A percentile compares a stretch with the other conserved stretches of the same genome.
These are phyloP conservation scores for Gymnocypris eckloni DNA, from an alignment of 2,797 vertebrate species.

Conservation along the genomic window DNA sequence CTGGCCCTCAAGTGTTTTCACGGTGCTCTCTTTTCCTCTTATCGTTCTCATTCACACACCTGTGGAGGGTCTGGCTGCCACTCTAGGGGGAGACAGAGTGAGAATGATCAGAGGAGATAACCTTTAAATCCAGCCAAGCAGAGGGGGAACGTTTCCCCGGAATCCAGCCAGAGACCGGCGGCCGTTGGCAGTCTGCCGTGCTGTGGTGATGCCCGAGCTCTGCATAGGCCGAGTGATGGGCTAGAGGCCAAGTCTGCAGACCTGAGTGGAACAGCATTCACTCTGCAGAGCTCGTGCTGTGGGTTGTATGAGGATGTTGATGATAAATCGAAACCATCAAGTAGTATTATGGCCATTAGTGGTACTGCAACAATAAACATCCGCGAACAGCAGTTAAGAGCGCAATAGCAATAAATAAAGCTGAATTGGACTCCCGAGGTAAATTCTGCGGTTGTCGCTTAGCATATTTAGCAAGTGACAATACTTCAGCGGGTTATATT, in stretches of 20 bases:
- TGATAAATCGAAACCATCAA: slow-evolving; percentile 44
- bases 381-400: slow-evolving; percentile 20
- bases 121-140: slow-evolving; percentile 73
- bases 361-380: slow-evolving; percentile 45
- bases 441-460: background rate
- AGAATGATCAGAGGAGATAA: slow-evolving; percentile 75
- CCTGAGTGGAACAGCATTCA: slow-evolving; percentile 15
- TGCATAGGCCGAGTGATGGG: slow-evolving; percentile 64
- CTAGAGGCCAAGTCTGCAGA: slow-evolving; percentile 62
- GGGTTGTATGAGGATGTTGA: slow-evolving; percentile 29
- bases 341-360: slow-evolving; percentile 40
- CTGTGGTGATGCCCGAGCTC: slow-evolving; percentile 67
- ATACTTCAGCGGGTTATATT: background rate
- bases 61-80: slow-evolving; percentile 67
- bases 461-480: slow-evolving; percentile 13
- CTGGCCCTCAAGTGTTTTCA: slow-evolving; percentile 46
- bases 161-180: slow-evolving; percentile 57
- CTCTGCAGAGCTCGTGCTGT: slow-evolving; percentile 14
- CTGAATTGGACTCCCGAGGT: slow-evolving; percentile 27
- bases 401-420: slow-evolving; percentile 34
- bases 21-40: slow-evolving; percentile 58
- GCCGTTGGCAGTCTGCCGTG: slow-evolving; percentile 64
- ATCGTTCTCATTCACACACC: slow-evolving; percentile 73
- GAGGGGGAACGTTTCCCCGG: slow-evolving; percentile 56
- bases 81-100: slow-evolving; percentile 69